phyloP scores from a whole-genome alignment of 2,797 vertebrate genomes.

The Trichosurus vulpecula region DNA sequence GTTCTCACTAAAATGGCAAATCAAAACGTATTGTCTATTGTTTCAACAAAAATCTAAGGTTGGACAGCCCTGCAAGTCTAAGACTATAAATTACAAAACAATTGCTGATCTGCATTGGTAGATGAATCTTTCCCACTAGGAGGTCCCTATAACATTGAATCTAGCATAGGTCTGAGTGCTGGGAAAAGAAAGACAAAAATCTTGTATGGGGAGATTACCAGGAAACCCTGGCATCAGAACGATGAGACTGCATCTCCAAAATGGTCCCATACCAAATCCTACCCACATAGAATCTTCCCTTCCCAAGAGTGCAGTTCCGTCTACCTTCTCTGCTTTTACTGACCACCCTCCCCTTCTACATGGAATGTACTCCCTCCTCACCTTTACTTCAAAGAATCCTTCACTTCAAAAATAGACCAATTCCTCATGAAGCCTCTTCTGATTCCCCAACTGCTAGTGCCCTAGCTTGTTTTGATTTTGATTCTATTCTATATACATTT shows the following conservation, averaged over 20 bases:
- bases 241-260: not conserved
- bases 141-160: not conserved
- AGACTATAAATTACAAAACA: not conserved
- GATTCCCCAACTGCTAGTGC: not conserved
- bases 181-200: not conserved
- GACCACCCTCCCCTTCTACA: not conserved
- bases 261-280: not conserved
- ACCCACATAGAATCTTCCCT: not conserved
- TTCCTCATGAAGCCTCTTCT: not conserved
- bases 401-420: not conserved
- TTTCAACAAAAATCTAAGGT: too few species aligned
- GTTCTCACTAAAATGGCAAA: too few species aligned
- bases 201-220: not conserved
- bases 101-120: not conserved
- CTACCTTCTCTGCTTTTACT: not conserved
- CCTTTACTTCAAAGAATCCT: not conserved
- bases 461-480: not conserved
- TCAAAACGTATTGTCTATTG: too few species aligned
- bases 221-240: not conserved
- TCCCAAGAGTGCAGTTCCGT: not conserved
- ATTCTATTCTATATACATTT: not conserved
- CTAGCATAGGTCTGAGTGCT: not conserved
- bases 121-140: not conserved
- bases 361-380: not conserved
- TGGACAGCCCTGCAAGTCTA: too few species aligned